Conservation (phyloP, 2,113 vertebrate genomes). For the western clawed frog (Xenopus tropicalis) region UCB_Xtro_10.0 CM004443.2:30789001-30789500, state of each 20-base stretch:
- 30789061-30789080: conserved; percentile 64
- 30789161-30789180: conserved; percentile 59
- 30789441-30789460: no score
- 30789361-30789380: no score
- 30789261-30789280: conserved; percentile 53
- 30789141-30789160: conserved; percentile 50
- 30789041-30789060: conserved; percentile 50
- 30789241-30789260: conserved; percentile 62
- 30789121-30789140: conserved; percentile 48
- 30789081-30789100: conserved; percentile 13
- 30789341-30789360: no score
- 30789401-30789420: no score
- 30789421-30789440: no score
- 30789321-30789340: no score
- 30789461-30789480: no score
- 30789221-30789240: conserved; percentile 59
- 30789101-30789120: conserved; percentile 19
- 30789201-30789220: conserved; percentile 67
- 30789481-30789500: no score
- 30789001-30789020: conserved; percentile 57
- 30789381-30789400: no score
- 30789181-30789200: conserved; percentile 61
- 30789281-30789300: conserved; percentile 38
- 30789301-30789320: no score
- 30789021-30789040: conserved; percentile 55